Percentiles rank a stretch among this genome's conserved stretches.
These are phyloP conservation scores for Chanos chanos DNA, from an alignment of 2,797 vertebrate species.

Conservation along the genomic window DNA sequence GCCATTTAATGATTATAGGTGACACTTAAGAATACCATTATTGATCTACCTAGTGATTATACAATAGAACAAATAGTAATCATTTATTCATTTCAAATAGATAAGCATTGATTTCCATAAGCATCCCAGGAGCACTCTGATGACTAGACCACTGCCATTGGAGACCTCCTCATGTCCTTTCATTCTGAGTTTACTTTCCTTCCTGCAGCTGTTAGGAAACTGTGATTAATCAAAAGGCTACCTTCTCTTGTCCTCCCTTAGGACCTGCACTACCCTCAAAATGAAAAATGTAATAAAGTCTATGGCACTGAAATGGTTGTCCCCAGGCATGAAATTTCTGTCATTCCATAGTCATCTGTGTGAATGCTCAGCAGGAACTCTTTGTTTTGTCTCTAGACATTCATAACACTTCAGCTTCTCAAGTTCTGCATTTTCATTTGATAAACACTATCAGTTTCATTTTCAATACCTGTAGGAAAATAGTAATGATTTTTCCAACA, in stretches of 20 bases:
- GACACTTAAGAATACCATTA: too few relatives aligned
- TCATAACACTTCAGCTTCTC: not conserved
- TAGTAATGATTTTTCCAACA: too few relatives aligned
- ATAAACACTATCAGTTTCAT: not conserved
- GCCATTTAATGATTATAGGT: too few relatives aligned
- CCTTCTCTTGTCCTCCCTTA: not conserved
- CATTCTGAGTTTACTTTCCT: too few relatives aligned
- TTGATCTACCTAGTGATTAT: too few relatives aligned
- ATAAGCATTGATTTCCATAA: too few relatives aligned
- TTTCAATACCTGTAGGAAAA: not conserved
- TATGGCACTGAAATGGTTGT: not conserved
- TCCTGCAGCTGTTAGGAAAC: not conserved
- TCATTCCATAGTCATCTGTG: conserved; percentile 1
- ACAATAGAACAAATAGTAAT: too few relatives aligned
- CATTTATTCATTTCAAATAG: too few relatives aligned
- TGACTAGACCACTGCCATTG: too few relatives aligned
- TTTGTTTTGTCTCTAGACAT: not conserved
- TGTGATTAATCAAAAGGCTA: not conserved
- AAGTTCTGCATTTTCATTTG: not conserved
- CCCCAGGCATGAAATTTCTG: not conserved
- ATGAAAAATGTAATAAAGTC: conserved; percentile 11
- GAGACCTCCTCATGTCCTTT: too few relatives aligned
- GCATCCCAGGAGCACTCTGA: too few relatives aligned
- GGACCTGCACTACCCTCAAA: conserved; percentile 1
- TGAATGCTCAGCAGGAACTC: not conserved